Base-by-base conservation (phyloP, 2,888 invertebrate species). In the Caenorhabditis drosophilae region DNA sequence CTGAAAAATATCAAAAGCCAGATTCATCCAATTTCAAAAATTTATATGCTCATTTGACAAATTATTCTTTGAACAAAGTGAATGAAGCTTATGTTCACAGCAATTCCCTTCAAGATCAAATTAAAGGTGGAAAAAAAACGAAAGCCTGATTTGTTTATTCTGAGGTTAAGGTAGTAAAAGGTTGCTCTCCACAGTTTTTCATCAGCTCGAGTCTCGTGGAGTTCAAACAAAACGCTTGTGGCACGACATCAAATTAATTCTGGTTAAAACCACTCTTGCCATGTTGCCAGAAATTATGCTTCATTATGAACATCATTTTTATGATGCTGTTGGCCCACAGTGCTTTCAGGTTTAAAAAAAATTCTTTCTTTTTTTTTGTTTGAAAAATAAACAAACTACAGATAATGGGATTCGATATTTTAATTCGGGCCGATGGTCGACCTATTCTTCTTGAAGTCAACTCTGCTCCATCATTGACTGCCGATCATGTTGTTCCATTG, bases 321-420 rank as follows among this genome's bases (percentile, higher is more conserved):
- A 55, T 46, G 78, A 78, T 31, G 75, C 81, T 15, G 56, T 69
- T 1, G 85, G 84, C 16, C 85, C 85, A 0, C 80, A 83, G n/a
- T 86, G 86, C 72, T 86, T 86, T 76, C 86, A 86, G 83, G 86
- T 86, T 18, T 7, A 20, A 15, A 4, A 20, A 35, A 18, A 38
- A 25, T 4, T 2, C 42, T 9, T n/a, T 36, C 11, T 4, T n/a
- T 9, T 36, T n/a, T 36, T 4, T 12, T 4, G 12, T n/a, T 4
- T 20, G 4, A 20, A 4, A 12, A 6, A 4, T 35, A 48, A 36
- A 25, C 23, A 16, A n/a, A 18, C 45, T 80, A 12, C 78, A 87
- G 86, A 85, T 87, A 48, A 78, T 87, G 53, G 87, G 87, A 3
- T 87, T 87, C 72, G 87, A 87, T 68, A 84, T 87, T 20, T 72